A percentile compares a stretch with the other conserved stretches of the same genome.
Conservation (phyloP, 2,888 invertebrate species). For the Sesia bembeciformis region DNA sequence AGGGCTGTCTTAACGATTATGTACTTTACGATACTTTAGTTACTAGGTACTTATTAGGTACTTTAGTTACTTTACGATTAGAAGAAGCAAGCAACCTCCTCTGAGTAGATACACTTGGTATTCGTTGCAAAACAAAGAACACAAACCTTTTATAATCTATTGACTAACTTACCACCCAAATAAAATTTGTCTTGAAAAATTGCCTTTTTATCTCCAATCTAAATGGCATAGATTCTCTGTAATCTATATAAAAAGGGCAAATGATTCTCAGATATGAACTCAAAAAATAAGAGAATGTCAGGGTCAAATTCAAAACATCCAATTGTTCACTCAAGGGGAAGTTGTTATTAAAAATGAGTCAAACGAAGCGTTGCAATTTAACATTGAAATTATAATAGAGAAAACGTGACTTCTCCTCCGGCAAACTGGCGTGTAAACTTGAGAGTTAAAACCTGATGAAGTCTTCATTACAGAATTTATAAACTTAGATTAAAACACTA, state of each 20-base stretch:
- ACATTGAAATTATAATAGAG: slow-evolving; percentile 29
- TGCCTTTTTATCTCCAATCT: too few species aligned
- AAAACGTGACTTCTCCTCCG: slow-evolving; percentile 31
- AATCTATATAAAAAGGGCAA: slow-evolving; percentile 26
- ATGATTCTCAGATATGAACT: slow-evolving; percentile 30
- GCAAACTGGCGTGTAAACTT: neutral
- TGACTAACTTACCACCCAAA: too few species aligned
- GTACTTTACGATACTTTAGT: too few species aligned
- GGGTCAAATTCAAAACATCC: slow-evolving; percentile 26
- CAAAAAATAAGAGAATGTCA: slow-evolving; percentile 44
- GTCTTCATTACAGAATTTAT: neutral
- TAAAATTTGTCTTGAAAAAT: too few species aligned
- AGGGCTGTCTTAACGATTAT: too few species aligned
- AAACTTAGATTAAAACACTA: neutral
- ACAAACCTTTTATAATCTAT: too few species aligned
- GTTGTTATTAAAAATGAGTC: slow-evolving; percentile 23
- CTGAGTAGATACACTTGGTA: too few species aligned
- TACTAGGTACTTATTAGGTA: too few species aligned
- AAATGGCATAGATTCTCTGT: too few species aligned
- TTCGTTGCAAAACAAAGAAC: too few species aligned
- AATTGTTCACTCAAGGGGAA: slow-evolving; percentile 25
- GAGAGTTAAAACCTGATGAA: neutral
- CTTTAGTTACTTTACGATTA: too few species aligned
- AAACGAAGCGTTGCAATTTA: slow-evolving; percentile 22
- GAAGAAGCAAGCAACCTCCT: too few species aligned